A percentile compares a stretch with the other conserved stretches of the same genome.
These are phyloP conservation scores for Temnothorax nylanderi DNA, from an alignment of 1,140 invertebrate species.

Conservation along the genomic window DNA sequence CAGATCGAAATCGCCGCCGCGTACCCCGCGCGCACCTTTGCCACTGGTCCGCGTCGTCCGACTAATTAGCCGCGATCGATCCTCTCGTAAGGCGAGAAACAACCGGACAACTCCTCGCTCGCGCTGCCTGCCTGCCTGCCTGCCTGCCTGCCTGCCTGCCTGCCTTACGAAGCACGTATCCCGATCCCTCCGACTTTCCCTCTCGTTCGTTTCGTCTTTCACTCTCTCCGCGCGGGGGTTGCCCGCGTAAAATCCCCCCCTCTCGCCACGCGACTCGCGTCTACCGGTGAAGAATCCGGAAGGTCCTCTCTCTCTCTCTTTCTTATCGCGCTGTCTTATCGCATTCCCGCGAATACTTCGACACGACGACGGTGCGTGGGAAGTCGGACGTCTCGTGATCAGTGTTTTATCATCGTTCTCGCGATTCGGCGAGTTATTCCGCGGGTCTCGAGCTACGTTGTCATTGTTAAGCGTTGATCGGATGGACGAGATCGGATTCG, in stretches of 20 bases:
- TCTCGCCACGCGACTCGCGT: background rate
- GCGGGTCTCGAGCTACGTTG: background rate
- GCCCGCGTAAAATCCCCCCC: conserved; percentile 7
- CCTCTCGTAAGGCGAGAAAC: conserved; percentile 1
- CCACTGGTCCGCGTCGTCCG: background rate
- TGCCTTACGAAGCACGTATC: background rate
- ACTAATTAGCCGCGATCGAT: conserved; percentile 45
- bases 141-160: no score
- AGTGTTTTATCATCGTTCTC: background rate
- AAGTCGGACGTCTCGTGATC: background rate
- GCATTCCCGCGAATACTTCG: background rate
- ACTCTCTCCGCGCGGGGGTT: conserved; percentile 21
- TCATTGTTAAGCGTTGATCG: background rate
- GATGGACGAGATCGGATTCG: background rate
- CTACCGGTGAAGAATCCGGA: background rate
- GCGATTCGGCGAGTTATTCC: background rate
- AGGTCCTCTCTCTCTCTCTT: background rate
- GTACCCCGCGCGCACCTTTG: background rate
- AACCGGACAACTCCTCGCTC: background rate
- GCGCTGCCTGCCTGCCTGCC: no score
- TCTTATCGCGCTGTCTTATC: background rate
- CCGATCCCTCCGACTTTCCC: conserved; percentile 34
- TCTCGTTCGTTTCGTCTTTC: conserved; percentile 41
- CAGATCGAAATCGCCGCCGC: background rate
- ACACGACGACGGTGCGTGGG: background rate